Percentiles rank a stretch among this genome's conserved stretches.
Evolutionary conservation across 2,888 invertebrate genomes (phyloP).

Genomic region (Muschampia plurimacula): DNA sequence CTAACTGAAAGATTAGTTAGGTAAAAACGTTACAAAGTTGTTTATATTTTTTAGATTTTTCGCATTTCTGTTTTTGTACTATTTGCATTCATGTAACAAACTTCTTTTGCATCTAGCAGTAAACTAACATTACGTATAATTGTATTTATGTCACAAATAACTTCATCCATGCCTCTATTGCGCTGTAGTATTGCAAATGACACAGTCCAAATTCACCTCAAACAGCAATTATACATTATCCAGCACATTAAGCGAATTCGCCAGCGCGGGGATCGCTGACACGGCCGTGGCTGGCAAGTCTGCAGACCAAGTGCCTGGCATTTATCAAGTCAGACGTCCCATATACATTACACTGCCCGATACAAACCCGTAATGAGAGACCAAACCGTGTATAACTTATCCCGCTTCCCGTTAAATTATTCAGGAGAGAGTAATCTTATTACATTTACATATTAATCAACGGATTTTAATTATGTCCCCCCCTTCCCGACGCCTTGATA

Average conservation of each 20-base stretch:
- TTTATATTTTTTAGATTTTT: no score
- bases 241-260: slow-evolving; percentile 31
- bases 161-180: not conserved
- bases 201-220: slow-evolving; percentile 24
- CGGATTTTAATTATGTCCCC: slow-evolving; percentile 98
- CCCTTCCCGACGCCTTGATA: slow-evolving; percentile 80
- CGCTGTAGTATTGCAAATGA: not conserved
- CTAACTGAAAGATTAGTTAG: no score
- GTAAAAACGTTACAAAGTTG: no score
- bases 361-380: slow-evolving; percentile 76
- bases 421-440: slow-evolving; percentile 98
- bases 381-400: slow-evolving; percentile 81
- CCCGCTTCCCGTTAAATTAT: slow-evolving; percentile 87
- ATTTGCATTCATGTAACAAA: no score
- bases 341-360: slow-evolving; percentile 57
- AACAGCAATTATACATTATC: slow-evolving; percentile 33
- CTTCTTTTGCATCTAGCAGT: no score
- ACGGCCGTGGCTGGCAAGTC: slow-evolving; percentile 2
- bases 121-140: not conserved
- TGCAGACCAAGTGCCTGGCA: slow-evolving; percentile 47
- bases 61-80: no score
- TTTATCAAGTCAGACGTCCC: slow-evolving; percentile 66
- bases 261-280: slow-evolving; percentile 24
- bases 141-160: not conserved
- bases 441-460: slow-evolving; percentile 99